Percentiles rank a stretch among this genome's conserved stretches.
phyloP scores from a whole-genome alignment of 2,888 invertebrate species.

The Pardosa pseudoannulata region DNA sequence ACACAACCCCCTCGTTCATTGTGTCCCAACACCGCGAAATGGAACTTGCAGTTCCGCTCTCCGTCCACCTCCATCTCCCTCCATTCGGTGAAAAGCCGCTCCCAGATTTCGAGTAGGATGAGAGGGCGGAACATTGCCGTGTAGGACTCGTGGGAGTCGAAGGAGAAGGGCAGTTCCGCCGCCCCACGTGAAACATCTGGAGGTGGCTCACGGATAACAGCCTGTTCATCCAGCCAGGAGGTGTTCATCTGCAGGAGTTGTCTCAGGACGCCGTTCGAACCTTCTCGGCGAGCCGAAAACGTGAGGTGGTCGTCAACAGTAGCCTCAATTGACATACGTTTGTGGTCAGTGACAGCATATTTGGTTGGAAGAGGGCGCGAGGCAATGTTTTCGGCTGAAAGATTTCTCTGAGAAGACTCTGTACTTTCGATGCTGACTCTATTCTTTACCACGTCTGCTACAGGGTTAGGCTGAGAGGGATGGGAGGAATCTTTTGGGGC shows the following conservation, averaged over 20 bases:
- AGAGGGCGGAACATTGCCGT: slow-evolving; percentile 20
- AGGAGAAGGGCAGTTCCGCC: slow-evolving; percentile 8
- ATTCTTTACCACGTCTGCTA: too few relatives aligned
- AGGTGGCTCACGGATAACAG: slow-evolving; percentile 29
- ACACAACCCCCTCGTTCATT: background rate
- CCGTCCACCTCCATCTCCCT: background rate
- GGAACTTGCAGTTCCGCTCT: background rate
- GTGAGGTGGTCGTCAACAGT: too few relatives aligned
- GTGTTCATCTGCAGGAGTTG: slow-evolving; percentile 68
- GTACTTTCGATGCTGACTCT: background rate
- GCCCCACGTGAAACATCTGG: background rate
- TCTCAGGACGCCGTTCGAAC: slow-evolving; percentile 33
- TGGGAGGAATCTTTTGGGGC: too few relatives aligned
- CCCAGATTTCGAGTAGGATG: slow-evolving; percentile 58
- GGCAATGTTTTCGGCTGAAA: too few relatives aligned
- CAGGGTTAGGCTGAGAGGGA: too few relatives aligned
- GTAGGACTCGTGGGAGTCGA: slow-evolving; percentile 28
- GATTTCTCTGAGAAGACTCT: background rate
- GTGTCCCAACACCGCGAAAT: background rate
- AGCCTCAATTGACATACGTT: too few relatives aligned
- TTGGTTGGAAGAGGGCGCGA: too few relatives aligned
- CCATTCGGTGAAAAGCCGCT: slow-evolving; percentile 22
- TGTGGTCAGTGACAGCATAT: too few relatives aligned
- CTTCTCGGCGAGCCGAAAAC: too few relatives aligned
- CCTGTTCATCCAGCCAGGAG: slow-evolving; percentile 72